Conservation (phyloP, 2,113 vertebrate species). For the Pavo muticus region DNA sequence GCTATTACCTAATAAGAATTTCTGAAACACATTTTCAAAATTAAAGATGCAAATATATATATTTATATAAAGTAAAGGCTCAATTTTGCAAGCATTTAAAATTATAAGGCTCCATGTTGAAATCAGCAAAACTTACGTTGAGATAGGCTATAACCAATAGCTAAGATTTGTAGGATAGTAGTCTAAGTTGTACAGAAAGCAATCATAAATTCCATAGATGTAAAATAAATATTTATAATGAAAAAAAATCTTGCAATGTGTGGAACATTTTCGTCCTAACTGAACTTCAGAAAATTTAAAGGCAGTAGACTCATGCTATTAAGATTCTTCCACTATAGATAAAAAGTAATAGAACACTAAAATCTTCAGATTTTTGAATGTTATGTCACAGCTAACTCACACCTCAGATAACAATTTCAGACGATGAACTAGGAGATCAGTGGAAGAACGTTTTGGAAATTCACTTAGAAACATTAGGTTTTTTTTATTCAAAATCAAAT, state of each 20-base stretch:
- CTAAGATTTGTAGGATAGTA: neutral
- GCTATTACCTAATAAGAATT: neutral
- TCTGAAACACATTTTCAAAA: neutral
- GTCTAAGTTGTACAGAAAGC: neutral
- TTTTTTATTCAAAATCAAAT: neutral
- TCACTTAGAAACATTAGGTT: neutral
- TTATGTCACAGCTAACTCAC: constrained; percentile 39
- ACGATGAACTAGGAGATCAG: neutral
- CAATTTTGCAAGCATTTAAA: neutral
- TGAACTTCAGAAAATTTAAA: neutral
- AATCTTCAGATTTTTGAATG: constrained; percentile 52
- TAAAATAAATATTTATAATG: constrained; percentile 27
- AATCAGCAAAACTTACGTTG: neutral
- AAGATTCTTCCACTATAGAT: neutral
- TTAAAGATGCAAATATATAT: neutral
- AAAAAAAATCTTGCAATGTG: neutral
- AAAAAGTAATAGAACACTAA: neutral
- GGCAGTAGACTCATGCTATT: neutral
- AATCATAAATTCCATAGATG: constrained; percentile 14
- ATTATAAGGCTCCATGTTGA: neutral
- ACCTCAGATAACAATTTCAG: neutral
- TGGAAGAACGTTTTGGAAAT: neutral
- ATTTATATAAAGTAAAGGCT: neutral
- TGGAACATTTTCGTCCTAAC: neutral
- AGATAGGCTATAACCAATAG: neutral